Evolutionary conservation across 2,888 invertebrate species (phyloP).

Genomic region (Lasioglossum calceatum): DNA sequence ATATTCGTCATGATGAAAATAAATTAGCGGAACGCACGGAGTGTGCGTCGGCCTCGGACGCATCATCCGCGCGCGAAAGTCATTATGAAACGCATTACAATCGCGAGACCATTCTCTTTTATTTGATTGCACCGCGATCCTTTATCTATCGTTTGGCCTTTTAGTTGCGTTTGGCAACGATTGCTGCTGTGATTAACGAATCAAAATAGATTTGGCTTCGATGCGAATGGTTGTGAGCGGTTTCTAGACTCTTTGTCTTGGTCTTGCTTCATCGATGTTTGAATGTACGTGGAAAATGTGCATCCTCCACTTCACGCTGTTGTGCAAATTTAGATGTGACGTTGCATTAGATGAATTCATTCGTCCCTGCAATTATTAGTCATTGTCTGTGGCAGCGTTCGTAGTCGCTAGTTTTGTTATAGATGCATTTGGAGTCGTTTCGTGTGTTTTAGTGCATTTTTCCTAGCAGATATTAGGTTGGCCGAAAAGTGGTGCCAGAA

Average conservation of each 20-base stretch:
- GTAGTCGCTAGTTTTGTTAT: background rate
- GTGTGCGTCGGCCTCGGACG: background rate
- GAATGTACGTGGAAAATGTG: conserved; percentile 32
- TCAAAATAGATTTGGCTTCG: conserved; percentile 63
- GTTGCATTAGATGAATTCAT: background rate
- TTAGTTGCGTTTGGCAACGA: conserved; percentile 48
- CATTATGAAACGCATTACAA: conserved; percentile 23
- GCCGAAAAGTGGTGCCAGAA: background rate
- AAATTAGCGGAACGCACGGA: conserved; percentile 34
- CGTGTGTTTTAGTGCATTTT: background rate
- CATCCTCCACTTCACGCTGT: background rate
- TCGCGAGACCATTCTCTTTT: conserved; percentile 27
- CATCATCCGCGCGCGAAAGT: conserved; percentile 6
- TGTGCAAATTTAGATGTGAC: background rate
- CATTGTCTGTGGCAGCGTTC: background rate
- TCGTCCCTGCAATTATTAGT: background rate
- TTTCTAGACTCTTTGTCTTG: conserved; percentile 4
- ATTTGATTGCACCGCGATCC: background rate
- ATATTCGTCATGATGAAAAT: conserved; percentile 27
- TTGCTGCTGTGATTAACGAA: conserved; percentile 23
- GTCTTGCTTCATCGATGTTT: conserved; percentile 25
- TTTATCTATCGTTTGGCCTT: background rate
- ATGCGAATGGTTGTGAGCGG: conserved; percentile 6
- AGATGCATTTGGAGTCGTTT: background rate
- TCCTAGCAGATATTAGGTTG: background rate